Base-by-base conservation (phyloP, 2,797 vertebrate species). In the Syngnathus acus region DNA sequence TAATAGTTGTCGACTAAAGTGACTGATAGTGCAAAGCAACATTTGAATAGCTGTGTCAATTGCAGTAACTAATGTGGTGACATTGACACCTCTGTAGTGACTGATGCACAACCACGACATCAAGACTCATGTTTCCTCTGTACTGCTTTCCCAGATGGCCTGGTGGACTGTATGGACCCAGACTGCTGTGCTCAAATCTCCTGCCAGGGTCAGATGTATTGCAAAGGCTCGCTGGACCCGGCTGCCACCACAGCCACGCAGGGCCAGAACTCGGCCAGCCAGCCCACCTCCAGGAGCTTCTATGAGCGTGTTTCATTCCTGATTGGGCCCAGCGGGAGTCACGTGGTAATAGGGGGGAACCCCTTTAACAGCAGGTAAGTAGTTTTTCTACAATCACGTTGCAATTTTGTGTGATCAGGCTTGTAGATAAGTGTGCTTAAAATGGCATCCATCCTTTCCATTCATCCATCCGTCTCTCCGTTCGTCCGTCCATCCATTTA, bases 121-220 rank as follows among this genome's bases (percentile, higher is more conserved):
- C 71, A n/a, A 6, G 50, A 59, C 63, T 65, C 14, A 48, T 59
- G 51, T 32, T 63, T n/a, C 68, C 67, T 66, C 76, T 70, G 14
- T 9, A 50, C 51, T 83, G 78, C 87, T 77, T 80, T 89, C 87
- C 72, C 93, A 99, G 97, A 99, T 82, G 96, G 96, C 42, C 92
- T 99, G 45, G 77, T 90, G 61, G 97, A 99, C 90, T 99, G 97
- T 76, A 95, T 98, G 95, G 97, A 99, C 77, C 97, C 97, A 16
- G 97, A 99, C 82, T 99, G 97, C 93, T 99, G 97, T 82, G 76
- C 93, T 79, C 96, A 98, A 82, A 93, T 92, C 55, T 89, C 94
- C 79, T 99, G 97, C 91, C 95, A 99, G 89, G 94, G 91, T 83
- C 95, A 98, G 84, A 89, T 89, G 66, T 98, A 93, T 63, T 99